These are phyloP conservation scores for Steinernema carpocapsae DNA, from an alignment of 2,888 invertebrate genomes.

Conservation along the genomic window DNA sequence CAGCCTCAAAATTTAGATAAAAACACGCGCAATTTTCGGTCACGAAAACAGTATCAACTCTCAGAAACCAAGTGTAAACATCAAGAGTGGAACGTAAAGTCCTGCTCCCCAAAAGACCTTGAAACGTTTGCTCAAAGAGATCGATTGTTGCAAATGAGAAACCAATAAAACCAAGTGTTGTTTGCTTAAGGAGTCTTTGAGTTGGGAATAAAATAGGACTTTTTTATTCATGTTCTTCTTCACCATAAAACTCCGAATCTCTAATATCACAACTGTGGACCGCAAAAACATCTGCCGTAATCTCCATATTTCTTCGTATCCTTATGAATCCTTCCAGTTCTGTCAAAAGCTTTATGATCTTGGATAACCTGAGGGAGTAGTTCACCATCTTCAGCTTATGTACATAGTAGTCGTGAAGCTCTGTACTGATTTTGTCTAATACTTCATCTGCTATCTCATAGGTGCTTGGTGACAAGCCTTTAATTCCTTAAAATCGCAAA, in stretches of 20 bases:
- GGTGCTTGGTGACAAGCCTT: neutral
- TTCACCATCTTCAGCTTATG: constrained; percentile 6
- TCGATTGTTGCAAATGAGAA: no score
- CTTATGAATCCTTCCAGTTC: neutral
- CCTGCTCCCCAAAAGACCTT: no score
- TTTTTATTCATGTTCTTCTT: neutral
- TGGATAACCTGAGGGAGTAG: constrained; percentile 1
- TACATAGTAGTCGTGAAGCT: neutral
- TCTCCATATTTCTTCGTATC: neutral
- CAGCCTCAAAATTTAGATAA: no score
- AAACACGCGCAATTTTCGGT: no score
- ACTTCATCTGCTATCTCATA: neutral
- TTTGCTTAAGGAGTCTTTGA: no score
- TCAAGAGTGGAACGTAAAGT: no score
- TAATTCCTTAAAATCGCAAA: neutral
- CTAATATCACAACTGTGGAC: neutral
- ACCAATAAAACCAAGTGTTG: no score
- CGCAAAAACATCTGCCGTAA: neutral
- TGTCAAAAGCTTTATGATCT: neutral
- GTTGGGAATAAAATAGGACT: neutral
- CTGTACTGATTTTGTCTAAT: neutral
- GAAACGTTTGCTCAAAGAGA: no score
- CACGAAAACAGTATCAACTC: no score
- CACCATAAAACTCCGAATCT: constrained; percentile 7
- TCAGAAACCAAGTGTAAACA: no score